These are phyloP conservation scores for Trididemnum miniatum DNA, from an alignment of 23 tunicate genomes.

Conservation along the genomic window DNA sequence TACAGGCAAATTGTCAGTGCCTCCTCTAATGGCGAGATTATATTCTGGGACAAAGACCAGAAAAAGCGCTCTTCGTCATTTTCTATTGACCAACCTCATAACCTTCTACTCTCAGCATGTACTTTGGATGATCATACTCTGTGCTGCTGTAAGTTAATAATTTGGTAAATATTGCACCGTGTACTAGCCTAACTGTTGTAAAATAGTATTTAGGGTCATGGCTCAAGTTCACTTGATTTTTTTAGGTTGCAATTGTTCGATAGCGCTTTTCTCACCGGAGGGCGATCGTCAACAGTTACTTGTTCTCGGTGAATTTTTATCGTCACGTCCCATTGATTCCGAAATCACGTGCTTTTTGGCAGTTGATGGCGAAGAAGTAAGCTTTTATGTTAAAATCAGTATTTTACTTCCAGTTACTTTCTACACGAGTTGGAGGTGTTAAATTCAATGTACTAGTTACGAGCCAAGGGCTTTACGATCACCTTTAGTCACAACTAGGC, in stretches of 20 bases:
- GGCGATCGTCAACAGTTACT: slow-evolving; percentile 21
- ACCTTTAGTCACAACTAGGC: no score
- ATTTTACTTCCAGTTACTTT: no score
- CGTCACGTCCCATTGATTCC: slow-evolving; percentile 17
- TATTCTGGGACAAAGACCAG: slow-evolving; percentile 50
- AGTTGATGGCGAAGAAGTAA: slow-evolving; percentile 18
- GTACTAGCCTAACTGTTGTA: no score
- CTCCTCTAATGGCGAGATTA: slow-evolving; percentile 44
- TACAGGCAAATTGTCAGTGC: slow-evolving; percentile 69
- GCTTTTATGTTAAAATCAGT: no score
- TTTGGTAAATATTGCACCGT: no score
- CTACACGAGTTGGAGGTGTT: no score
- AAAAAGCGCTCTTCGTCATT: slow-evolving; percentile 22
- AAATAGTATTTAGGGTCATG: no score
- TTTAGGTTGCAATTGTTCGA: slow-evolving; percentile 15
- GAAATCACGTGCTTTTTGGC: slow-evolving; percentile 36
- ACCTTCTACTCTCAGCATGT: slow-evolving; percentile 12
- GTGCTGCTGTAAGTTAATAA: slow-evolving; percentile 70
- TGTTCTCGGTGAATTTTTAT: slow-evolving; percentile 22
- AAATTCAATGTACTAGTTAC: no score
- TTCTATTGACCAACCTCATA: neutral
- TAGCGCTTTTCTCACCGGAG: neutral
- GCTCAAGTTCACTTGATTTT: neutral
- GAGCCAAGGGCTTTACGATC: no score
- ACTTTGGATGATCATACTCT: neutral